A percentile compares a stretch with the other conserved stretches of the same genome.
Conservation (phyloP, 2,888 invertebrate genomes). For the Cordilura impudica region DNA sequence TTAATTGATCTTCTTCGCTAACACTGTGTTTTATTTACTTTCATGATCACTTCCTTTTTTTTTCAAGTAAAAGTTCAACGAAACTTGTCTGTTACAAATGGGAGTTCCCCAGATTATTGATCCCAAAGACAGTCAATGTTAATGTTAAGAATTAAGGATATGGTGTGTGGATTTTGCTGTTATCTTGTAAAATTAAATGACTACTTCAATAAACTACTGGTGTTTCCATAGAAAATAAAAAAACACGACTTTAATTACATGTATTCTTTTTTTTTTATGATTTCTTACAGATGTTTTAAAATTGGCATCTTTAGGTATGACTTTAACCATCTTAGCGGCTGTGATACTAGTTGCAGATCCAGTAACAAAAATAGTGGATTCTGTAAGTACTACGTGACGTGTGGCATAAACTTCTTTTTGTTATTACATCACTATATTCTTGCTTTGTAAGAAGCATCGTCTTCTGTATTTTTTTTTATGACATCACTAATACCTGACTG, state of each 20-base stretch:
- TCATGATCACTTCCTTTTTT: not conserved
- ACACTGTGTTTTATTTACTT: not conserved
- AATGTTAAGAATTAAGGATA: not conserved
- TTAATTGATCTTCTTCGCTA: no score
- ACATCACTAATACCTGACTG: no score
- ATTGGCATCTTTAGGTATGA: constrained; percentile 71
- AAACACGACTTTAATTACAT: not conserved
- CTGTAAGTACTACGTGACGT: constrained; percentile 69
- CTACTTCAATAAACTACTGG: not conserved
- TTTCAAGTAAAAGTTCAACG: not conserved
- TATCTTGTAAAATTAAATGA: not conserved
- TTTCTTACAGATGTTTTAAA: constrained; percentile 70
- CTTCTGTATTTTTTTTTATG: not conserved
- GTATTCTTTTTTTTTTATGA: not conserved
- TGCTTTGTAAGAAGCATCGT: not conserved
- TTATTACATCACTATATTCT: constrained; percentile 5
- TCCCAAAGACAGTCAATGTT: not conserved
- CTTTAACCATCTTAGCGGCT: constrained; percentile 70
- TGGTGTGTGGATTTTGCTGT: not conserved
- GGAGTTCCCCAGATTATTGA: not conserved
- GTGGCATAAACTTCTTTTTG: not conserved
- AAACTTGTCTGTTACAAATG: not conserved
- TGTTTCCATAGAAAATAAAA: not conserved
- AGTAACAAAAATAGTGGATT: constrained; percentile 70
- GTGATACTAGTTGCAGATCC: constrained; percentile 72